Evolutionary conservation across 35 echinoderm and acorn worm genomes (phyloP), one percentile per base, ranked within the genome.

Genomic region (Apostichopus parvimensis): DNA sequence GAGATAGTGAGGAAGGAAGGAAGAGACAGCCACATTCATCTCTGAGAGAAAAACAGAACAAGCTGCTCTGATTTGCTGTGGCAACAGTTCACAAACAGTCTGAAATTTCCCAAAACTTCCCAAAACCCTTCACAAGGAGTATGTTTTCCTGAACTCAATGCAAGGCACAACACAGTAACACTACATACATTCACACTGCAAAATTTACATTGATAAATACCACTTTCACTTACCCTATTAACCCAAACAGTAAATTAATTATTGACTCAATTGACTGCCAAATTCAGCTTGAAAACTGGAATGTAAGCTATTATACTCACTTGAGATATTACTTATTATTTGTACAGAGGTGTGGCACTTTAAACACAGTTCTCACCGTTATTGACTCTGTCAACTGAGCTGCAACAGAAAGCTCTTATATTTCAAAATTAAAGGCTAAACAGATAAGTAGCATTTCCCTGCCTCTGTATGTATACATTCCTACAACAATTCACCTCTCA

Each of bases 301-400:
- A 75, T 75, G 17, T 18, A 22, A 75, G n/a, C 71, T 22, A 75
- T 75, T 18, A 75, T 75, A 75, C n/a, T 75, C 71, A 75, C 71
- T 75, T 75, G 13, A 75, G 71, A 14, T 75, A 75, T 75, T 5
- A 75, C 71, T 75, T 75, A 75, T 75, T 75, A 75, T 75, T 75
- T 75, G 71, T 20, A 75, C 71, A 75, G 20, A 75, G 71, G 71
- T n/a, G 71, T 75, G 71, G 71, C 17, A 75, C 71, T 75, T 75
- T 75, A 75, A 75, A 75, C 17, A 75, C 71, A 75, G 20, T 75
- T 75, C 21, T 75, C 17, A 75, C 15, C 71, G 0, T 75, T 75
- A 22, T 75, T 75, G 71, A 75, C 71, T 18, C 71, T 75, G 71
- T n/a, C 17, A 75, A 75, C 71, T 22, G 20, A 75, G 34, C 2